Percentiles rank a stretch among this genome's conserved stretches.
phyloP scores from a whole-genome alignment of 2,113 vertebrate species.

The Lophochroa leadbeateri region DNA sequence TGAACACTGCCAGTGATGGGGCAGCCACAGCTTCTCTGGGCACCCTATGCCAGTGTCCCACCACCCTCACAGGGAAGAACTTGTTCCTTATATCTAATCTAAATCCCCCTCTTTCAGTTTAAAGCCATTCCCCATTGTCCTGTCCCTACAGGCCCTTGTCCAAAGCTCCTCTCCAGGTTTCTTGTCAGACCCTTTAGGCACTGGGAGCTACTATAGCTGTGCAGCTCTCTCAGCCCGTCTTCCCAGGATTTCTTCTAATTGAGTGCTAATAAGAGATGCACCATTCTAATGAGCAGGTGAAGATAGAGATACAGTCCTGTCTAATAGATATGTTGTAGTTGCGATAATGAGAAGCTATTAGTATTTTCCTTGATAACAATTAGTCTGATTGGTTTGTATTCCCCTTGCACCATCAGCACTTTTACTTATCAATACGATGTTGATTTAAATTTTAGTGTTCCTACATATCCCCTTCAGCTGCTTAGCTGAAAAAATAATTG shows the following conservation, averaged over 20 bases:
- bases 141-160: background rate
- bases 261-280: background rate
- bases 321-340: background rate
- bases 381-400: slow-evolving; percentile 18
- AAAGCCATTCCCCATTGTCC: background rate
- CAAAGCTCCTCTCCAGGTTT: background rate
- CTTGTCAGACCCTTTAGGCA: background rate
- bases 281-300: background rate
- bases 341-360: slow-evolving; percentile 44
- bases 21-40: background rate
- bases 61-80: background rate
- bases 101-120: background rate
- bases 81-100: background rate
- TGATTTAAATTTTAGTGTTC: slow-evolving; percentile 18
- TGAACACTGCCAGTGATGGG: background rate
- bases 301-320: background rate
- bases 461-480: background rate
- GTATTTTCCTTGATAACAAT: slow-evolving; percentile 55
- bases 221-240: background rate
- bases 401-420: slow-evolving; percentile 18
- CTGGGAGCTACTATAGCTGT: background rate
- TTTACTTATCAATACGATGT: background rate
- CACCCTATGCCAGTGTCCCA: background rate
- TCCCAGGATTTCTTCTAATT: background rate
- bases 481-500: background rate